A percentile compares a stretch with the other conserved stretches of the same genome.
Evolutionary conservation across 2,797 vertebrate species (phyloP).

Genomic region (Tachyglossus aculeatus): DNA sequence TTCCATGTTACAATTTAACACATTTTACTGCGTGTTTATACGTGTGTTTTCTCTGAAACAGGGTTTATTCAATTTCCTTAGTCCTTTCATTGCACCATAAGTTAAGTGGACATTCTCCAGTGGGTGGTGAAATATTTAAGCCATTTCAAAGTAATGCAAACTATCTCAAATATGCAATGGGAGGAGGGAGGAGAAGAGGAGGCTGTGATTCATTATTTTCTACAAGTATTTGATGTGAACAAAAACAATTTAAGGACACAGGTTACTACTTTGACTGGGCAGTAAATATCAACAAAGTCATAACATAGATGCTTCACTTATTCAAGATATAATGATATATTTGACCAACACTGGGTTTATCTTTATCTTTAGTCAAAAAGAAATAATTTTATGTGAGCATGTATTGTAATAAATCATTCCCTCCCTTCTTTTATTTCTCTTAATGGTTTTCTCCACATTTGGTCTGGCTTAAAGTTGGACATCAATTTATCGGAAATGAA

Average conservation of each 20-base stretch:
- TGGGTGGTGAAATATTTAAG: constrained; percentile 80
- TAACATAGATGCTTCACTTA: constrained; percentile 45
- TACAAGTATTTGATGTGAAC: constrained; percentile 50
- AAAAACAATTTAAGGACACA: constrained; percentile 47
- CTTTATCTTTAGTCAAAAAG: constrained; percentile 31
- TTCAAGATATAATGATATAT: constrained; percentile 34
- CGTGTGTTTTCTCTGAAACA: constrained; percentile 32
- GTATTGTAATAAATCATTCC: constrained; percentile 13
- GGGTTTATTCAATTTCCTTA: background rate
- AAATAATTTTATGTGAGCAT: background rate
- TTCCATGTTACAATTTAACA: background rate
- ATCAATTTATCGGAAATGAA: background rate
- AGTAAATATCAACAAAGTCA: constrained; percentile 24
- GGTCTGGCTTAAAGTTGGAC: background rate
- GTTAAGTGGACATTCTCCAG: constrained; percentile 70
- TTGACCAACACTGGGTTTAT: constrained; percentile 19
- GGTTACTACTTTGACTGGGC: constrained; percentile 48
- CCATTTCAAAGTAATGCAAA: constrained; percentile 79
- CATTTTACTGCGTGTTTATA: background rate
- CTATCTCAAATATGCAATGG: constrained; percentile 78
- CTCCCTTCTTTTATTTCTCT: background rate
- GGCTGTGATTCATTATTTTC: constrained; percentile 49
- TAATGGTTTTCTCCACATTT: background rate
- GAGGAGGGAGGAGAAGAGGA: constrained; percentile 71
- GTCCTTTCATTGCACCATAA: too few species aligned